Percentiles rank a stretch among this genome's conserved stretches.
Evolutionary conservation across 2,797 vertebrate species (phyloP).

Genomic region (Girardinus metallicus): DNA sequence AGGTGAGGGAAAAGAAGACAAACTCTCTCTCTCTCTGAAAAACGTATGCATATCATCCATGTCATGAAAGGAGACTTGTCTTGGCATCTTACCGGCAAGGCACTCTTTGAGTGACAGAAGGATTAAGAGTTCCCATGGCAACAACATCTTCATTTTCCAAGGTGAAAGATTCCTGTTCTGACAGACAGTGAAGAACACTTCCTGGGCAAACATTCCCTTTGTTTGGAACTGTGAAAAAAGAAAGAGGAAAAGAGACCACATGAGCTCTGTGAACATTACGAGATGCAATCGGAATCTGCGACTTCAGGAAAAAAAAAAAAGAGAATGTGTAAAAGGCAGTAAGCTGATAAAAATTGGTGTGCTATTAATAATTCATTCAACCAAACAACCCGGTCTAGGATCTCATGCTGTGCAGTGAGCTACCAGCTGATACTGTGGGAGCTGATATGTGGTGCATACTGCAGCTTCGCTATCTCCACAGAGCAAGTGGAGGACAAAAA

Average conservation of each 20-base stretch:
- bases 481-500: slow-evolving; percentile 32
- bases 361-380: slow-evolving; percentile 79
- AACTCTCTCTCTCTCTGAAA: slow-evolving; percentile 28
- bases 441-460: slow-evolving; percentile 67
- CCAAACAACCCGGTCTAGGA: slow-evolving; percentile 69
- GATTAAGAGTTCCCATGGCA: slow-evolving; percentile 95
- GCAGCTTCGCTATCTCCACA: slow-evolving; percentile 56
- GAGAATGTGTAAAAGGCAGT: slow-evolving; percentile 12
- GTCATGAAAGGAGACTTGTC: slow-evolving; percentile 81
- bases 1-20: slow-evolving; percentile 14
- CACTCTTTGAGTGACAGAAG: slow-evolving; percentile 90
- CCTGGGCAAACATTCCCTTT: slow-evolving; percentile 67
- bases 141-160: slow-evolving; percentile 94
- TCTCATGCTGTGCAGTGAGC: slow-evolving; percentile 56
- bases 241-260: slow-evolving; percentile 43
- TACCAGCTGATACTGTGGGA: slow-evolving; percentile 63
- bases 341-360: slow-evolving; percentile 62
- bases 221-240: slow-evolving; percentile 72
- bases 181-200: slow-evolving; percentile 72
- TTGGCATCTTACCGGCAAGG: slow-evolving; percentile 86
- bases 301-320: slow-evolving; percentile 17
- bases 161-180: slow-evolving; percentile 85
- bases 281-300: slow-evolving; percentile 31
- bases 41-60: slow-evolving; percentile 80
- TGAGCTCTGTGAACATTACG: slow-evolving; percentile 32